These are phyloP conservation scores for Lytechinus variegatus DNA, from an alignment of 35 echinoderm and acorn worm species.

Conservation along the genomic window DNA sequence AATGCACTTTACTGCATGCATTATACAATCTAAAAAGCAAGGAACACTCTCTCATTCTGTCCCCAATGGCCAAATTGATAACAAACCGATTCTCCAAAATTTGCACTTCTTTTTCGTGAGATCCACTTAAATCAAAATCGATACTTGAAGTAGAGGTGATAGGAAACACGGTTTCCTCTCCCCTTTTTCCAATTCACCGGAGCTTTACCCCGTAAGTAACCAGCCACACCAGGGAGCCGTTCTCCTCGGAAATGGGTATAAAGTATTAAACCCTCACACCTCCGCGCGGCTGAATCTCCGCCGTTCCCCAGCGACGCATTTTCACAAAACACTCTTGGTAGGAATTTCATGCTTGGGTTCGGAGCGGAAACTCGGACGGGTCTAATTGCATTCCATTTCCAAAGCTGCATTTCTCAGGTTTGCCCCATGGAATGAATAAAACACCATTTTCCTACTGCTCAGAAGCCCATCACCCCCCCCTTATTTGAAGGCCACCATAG, in stretches of 20 bases:
- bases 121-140: not conserved
- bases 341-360: not conserved
- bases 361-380: not conserved
- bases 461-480: not conserved
- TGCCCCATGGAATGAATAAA: not conserved
- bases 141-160: not conserved
- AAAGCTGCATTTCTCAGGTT: not conserved
- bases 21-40: not conserved
- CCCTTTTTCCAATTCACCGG: not conserved
- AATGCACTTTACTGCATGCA: not conserved
- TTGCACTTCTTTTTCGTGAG: not conserved
- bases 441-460: not conserved
- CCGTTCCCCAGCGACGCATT: not conserved
- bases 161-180: not conserved
- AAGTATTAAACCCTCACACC: slow-evolving; percentile 11
- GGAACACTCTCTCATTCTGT: not conserved
- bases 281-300: not conserved
- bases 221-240: not conserved
- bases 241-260: not conserved
- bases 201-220: not conserved
- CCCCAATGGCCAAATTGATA: not conserved
- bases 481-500: not conserved
- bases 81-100: not conserved
- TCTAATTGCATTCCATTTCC: slow-evolving; percentile 12
- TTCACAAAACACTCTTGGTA: not conserved